Evolutionary conservation across 2,113 vertebrate genomes (phyloP).

Genomic region (Scopus umbretta): DNA sequence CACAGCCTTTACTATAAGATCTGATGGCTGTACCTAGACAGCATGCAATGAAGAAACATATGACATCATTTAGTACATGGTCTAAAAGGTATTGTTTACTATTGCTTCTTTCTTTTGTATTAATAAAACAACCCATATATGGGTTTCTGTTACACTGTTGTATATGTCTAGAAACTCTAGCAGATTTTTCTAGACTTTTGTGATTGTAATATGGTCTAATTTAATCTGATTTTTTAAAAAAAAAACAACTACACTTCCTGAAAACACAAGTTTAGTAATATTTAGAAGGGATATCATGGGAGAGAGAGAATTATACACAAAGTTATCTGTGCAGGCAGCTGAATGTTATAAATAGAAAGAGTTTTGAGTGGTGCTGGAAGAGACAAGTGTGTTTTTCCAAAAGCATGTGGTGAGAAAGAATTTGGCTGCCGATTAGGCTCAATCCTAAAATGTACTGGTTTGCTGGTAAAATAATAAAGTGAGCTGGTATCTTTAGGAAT

Average conservation of each 20-base stretch:
- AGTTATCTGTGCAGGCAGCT: not conserved
- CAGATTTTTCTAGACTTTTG: not conserved
- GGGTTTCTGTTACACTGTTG: not conserved
- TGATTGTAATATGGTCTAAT: not conserved
- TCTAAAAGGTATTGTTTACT: not conserved
- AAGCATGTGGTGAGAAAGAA: not conserved
- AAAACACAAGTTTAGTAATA: not conserved
- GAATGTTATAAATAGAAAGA: not conserved
- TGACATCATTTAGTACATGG: rapidly evolving
- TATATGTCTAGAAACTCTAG: not conserved
- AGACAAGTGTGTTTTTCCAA: not conserved
- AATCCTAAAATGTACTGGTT: not conserved
- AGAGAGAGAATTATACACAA: not conserved
- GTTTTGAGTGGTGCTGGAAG: not conserved
- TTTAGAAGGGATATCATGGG: not conserved
- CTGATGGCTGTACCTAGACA: not conserved
- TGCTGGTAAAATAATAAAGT: not conserved
- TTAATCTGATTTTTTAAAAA: not conserved
- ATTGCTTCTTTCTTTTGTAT: rapidly evolving
- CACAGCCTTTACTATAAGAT: not conserved
- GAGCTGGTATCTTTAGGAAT: not conserved
- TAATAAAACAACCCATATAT: not conserved
- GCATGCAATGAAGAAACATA: not conserved
- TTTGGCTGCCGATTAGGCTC: not conserved
- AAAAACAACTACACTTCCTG: not conserved